Conservation (phyloP, 2,113 vertebrate genomes). For the Chlorocebus sabaeus region DNA sequence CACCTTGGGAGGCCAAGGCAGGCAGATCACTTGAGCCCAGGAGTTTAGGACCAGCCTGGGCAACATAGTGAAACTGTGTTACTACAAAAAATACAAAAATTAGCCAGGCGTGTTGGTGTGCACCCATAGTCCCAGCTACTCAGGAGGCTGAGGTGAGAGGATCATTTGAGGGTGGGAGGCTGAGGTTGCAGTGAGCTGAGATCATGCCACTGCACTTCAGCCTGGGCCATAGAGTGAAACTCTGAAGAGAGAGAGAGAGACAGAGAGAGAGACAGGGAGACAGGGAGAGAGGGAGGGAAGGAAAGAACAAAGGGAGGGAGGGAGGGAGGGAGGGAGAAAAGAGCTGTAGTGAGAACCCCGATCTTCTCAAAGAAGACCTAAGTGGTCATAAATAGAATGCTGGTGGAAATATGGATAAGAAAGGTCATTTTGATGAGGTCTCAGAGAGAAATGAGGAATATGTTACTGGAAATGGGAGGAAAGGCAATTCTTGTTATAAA, state of each 20-base stretch:
- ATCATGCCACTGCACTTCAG: background rate
- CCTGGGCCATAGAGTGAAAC: background rate
- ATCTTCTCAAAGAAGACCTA: background rate
- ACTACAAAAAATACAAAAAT: background rate
- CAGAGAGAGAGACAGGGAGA: rapidly evolving
- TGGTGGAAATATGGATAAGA: background rate
- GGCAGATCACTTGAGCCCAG: background rate
- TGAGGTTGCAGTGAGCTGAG: background rate
- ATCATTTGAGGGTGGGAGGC: background rate
- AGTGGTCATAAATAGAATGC: too few species aligned
- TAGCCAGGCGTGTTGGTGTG: background rate
- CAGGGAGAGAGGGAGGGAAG: too few species aligned
- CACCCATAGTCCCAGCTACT: background rate
- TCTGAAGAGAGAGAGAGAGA: too few species aligned
- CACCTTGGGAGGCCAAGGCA: background rate
- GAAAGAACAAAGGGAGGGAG: too few species aligned
- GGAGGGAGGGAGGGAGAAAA: too few species aligned
- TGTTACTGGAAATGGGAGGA: background rate
- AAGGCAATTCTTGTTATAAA: background rate
- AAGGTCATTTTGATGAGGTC: background rate
- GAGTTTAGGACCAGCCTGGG: background rate
- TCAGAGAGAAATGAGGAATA: background rate
- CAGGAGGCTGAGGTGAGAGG: background rate
- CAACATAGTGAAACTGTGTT: background rate
- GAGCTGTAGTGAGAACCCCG: background rate